phyloP scores from a whole-genome alignment of 92 coral and sea anemone species.

The Heteractis magnifica region DNA sequence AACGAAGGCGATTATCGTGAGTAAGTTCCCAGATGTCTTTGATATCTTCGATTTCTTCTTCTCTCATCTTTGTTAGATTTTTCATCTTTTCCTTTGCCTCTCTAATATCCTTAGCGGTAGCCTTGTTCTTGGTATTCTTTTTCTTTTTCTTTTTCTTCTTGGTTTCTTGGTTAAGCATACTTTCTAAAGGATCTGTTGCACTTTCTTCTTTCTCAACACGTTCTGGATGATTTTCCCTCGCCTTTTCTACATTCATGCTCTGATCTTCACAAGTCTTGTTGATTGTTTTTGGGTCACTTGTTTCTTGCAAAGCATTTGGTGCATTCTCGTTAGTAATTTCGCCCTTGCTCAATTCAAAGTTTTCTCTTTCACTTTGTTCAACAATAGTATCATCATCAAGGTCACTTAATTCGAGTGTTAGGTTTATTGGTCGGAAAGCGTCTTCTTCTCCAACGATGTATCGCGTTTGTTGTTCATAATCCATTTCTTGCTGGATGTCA shows the following conservation, averaged over 20 bases:
- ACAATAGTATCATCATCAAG: background rate
- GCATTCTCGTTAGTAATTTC: background rate
- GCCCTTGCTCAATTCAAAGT: background rate
- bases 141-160: background rate
- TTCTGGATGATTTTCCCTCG: background rate
- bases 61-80: slow-evolving; percentile 31
- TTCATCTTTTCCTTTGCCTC: slow-evolving; percentile 24
- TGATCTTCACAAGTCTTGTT: background rate
- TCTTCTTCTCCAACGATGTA: slow-evolving; percentile 11
- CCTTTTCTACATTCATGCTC: background rate
- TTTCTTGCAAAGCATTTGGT: background rate
- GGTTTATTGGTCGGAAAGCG: background rate
- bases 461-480: background rate
- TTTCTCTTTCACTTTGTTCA: background rate
- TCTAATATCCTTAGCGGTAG: background rate
- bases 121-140: background rate
- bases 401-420: background rate
- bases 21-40: slow-evolving; percentile 55
- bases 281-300: background rate
- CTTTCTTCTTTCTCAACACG: background rate
- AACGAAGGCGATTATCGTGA: slow-evolving; percentile 47
- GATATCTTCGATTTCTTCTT: slow-evolving; percentile 38
- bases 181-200: background rate
- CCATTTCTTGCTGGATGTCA: background rate
- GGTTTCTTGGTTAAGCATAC: background rate